Conservation (phyloP, 1,140 invertebrate genomes). For the Sweltsa coloradensis region DNA sequence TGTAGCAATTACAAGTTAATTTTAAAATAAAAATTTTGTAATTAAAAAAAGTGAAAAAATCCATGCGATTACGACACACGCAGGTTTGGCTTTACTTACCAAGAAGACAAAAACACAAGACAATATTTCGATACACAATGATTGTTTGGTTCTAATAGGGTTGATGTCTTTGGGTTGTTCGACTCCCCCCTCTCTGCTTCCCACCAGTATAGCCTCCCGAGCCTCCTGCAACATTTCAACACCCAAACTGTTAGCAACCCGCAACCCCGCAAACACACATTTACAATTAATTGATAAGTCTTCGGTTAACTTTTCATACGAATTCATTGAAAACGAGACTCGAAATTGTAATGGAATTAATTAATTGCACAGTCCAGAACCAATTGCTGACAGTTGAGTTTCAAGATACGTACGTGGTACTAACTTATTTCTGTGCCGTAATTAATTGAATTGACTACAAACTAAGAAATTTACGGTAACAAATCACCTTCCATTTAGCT, state of each 20-base stretch:
- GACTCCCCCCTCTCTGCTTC: conserved; percentile 50
- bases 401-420: no score
- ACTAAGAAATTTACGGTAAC: no score
- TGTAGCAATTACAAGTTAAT: neutral
- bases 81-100: conserved; percentile 13
- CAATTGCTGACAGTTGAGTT: no score
- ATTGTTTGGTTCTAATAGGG: conserved; percentile 48
- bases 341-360: no score
- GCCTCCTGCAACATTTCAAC: conserved; percentile 19
- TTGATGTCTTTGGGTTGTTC: conserved; percentile 62
- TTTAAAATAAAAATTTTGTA: conserved; percentile 3
- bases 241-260: conserved; percentile 20
- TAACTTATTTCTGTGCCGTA: no score
- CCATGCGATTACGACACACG: conserved; percentile 1
- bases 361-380: no score
- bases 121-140: conserved; percentile 1
- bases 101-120: conserved; percentile 17
- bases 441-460: no score
- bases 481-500: no score
- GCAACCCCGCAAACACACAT: neutral
- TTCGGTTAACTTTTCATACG: no score
- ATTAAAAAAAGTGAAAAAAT: conserved; percentile 5
- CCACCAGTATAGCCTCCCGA: conserved; percentile 42
- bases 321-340: conserved; percentile 3
- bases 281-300: no score